phyloP scores from a whole-genome alignment of 2,888 invertebrate genomes.

The Noctua pronuba region DNA sequence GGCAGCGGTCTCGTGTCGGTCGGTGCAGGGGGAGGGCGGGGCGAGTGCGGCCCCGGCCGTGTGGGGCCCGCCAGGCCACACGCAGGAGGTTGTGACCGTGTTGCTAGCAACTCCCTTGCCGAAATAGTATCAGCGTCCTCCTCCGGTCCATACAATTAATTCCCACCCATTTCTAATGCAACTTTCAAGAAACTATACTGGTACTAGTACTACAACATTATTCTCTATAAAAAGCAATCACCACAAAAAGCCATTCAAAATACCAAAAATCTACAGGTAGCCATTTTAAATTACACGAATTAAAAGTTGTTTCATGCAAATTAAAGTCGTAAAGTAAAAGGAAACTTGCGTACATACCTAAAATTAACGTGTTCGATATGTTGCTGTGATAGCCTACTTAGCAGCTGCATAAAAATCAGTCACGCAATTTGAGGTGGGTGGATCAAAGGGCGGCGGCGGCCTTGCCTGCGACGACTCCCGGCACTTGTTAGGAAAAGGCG shows the following conservation, averaged over 20 bases:
- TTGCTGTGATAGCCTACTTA: constrained; percentile 71
- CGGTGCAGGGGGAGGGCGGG: constrained; percentile 90
- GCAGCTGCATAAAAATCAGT: constrained; percentile 85
- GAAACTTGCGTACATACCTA: constrained; percentile 61
- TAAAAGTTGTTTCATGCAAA: constrained; percentile 40
- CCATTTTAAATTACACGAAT: constrained; percentile 57
- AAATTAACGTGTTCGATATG: constrained; percentile 65
- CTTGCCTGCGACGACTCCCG: constrained; percentile 90
- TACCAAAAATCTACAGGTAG: constrained; percentile 40
- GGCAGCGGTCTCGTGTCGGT: constrained; percentile 88
- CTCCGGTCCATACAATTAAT: constrained; percentile 72
- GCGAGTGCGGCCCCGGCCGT: constrained; percentile 89
- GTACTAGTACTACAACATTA: constrained; percentile 5
- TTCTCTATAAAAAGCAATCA: constrained; percentile 28
- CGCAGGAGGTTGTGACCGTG: constrained; percentile 91
- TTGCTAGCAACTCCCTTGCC: constrained; percentile 89
- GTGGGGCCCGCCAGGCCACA: constrained; percentile 91
- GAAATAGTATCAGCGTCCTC: constrained; percentile 85
- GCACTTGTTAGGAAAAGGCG: constrained; percentile 91
- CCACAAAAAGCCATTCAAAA: constrained; percentile 37
- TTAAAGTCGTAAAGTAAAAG: constrained; percentile 37
- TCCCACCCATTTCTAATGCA: constrained; percentile 70
- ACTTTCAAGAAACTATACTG: constrained; percentile 8
- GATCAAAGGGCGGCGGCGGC: constrained; percentile 90
- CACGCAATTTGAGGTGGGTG: constrained; percentile 90